Evolutionary conservation across 2,113 vertebrate genomes (phyloP), one percentile per base, ranked within the genome.

Genomic region (Corvus cornix): DNA sequence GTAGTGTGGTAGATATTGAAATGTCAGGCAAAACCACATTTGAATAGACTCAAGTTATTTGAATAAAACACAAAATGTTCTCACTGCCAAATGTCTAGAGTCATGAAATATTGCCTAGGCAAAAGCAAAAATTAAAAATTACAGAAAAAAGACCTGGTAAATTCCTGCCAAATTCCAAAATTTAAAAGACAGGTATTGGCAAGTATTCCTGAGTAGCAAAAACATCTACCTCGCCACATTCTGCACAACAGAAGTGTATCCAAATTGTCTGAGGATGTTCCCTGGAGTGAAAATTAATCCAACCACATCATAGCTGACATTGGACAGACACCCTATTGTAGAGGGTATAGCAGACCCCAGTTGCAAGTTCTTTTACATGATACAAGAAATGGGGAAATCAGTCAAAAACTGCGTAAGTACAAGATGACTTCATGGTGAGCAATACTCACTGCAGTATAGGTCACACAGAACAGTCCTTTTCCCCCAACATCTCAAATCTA

Each of bases 91-190:
- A 73, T 62, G 43, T 46, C 51, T 86, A 21, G 6, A 58, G 43
- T 41, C 24, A 43, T 64, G 58, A 91, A 87, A 89, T 78, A 84
- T 51, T 82, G 62, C 58, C 74, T 64, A 44, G n/a, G 74, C n/a
- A 94, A 90, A 84, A 66, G 11, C 11, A 89, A 94, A 95, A 89
- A 79, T 67, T 69, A 23, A 75, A 93, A 73, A 44, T 59, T 72
- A 76, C 46, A 87, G 31, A 46, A 58, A 93, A 93, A 89, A 74
- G 2, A 74, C 6, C 26, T 26, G 30, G 5, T 24, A 24, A 49
- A 49, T 24, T 49, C 48, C 48, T 49, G 39, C 48, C 76, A 72
- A 72, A 84, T 35, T 84, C 56, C 51, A 74, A 93, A 89, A 83
- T 43, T 37, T 24, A 35, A 39, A 87, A 70, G 31, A 69, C 20